These are phyloP conservation scores for Cryptomyrus ogoouensis DNA, from an alignment of 2,113 vertebrate species.

Conservation along the genomic window DNA sequence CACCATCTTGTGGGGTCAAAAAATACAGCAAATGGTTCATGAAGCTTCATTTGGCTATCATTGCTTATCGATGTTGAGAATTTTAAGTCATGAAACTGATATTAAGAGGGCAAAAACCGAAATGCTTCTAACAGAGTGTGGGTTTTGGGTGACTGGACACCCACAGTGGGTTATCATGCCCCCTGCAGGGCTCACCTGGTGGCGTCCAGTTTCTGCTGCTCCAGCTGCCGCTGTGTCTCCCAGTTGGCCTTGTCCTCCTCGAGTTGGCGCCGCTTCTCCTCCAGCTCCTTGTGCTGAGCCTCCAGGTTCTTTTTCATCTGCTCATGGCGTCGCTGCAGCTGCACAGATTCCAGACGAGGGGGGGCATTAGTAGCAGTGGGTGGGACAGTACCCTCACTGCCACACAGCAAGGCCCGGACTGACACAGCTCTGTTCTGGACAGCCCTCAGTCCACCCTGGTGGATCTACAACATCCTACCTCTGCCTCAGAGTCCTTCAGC, in stretches of 20 bases:
- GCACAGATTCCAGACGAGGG: not conserved
- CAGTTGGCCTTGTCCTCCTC: slow-evolving; percentile 90
- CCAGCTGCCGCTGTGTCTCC: slow-evolving; percentile 86
- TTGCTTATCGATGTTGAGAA: not conserved
- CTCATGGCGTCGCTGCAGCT: slow-evolving; percentile 94
- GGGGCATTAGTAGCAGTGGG: not conserved
- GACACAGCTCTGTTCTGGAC: too few species aligned
- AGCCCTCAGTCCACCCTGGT: not conserved
- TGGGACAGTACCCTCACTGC: not conserved
- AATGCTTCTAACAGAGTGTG: not conserved
- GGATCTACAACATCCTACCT: slow-evolving; percentile 64
- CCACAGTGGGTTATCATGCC: not conserved
- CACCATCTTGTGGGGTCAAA: not conserved
- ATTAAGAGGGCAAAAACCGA: not conserved
- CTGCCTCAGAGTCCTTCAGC: slow-evolving; percentile 95
- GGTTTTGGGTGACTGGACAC: not conserved
- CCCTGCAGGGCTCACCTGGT: slow-evolving; percentile 63
- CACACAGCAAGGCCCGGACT: not conserved
- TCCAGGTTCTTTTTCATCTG: slow-evolving; percentile 99
- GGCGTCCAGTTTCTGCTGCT: slow-evolving; percentile 86
- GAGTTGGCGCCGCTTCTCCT: slow-evolving; percentile 90
- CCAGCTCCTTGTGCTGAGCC: slow-evolving; percentile 93
- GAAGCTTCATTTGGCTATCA: not conserved
- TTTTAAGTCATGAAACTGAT: not conserved
- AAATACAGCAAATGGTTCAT: not conserved